These are phyloP conservation scores for Lydus trimaculatus DNA, from an alignment of 2,888 invertebrate species.

Conservation along the genomic window DNA sequence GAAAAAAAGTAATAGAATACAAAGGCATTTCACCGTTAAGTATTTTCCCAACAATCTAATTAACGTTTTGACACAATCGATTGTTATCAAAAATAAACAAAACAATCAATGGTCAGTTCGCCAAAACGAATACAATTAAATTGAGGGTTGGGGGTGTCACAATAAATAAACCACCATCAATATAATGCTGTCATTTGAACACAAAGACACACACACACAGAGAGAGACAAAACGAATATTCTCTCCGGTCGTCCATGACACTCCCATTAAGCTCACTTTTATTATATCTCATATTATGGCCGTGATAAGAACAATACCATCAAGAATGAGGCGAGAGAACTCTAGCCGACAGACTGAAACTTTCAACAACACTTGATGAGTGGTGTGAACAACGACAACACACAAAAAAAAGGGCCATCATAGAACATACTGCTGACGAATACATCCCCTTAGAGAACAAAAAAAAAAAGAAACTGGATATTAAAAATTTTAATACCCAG, in stretches of 20 bases:
- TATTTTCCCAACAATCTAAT: not conserved
- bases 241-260: not conserved
- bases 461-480: not conserved
- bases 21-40: not conserved
- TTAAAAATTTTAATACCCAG: not conserved
- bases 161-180: constrained; percentile 1
- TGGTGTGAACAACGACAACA: not conserved
- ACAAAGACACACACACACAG: not conserved
- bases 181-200: not conserved
- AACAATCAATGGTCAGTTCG: not conserved
- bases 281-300: constrained; percentile 2
- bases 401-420: not conserved
- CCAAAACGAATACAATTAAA: not conserved
- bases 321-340: not conserved
- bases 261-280: not conserved
- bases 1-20: not conserved
- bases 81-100: not conserved
- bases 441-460: not conserved
- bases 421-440: not conserved
- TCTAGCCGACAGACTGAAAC: not conserved
- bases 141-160: not conserved
- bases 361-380: constrained; percentile 3
- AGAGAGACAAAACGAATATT: not conserved
- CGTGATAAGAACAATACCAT: constrained; percentile 8
- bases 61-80: not conserved